Evolutionary conservation across 64 coral and sea anemone species (phyloP), one percentile per base, ranked within the genome.

Genomic region (Stylophora pistillata): DNA sequence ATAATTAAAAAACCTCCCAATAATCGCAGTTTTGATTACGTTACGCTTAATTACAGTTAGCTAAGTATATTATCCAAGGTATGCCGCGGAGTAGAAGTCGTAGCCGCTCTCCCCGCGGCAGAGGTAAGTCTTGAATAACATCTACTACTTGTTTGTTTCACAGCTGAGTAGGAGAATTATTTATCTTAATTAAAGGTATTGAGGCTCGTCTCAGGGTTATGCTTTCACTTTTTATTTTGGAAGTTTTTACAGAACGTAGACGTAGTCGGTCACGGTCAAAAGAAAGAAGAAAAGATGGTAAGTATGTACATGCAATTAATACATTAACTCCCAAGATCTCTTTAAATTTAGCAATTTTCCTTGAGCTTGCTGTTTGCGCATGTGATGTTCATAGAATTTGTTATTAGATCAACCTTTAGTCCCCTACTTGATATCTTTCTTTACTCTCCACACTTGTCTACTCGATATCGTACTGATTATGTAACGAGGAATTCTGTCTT

Each of bases 31-130:
- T 33, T 32, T 30, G 29, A 23, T 6, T 69, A 23, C 20, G 37
- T 13, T 21, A 84, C 33, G 0, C 62, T 28, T 37, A 84, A 47
- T 47, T 84, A 34, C 27, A 18, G 13, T 33, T n/a, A 54, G 3
- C 27, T 68, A 68, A 13, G 10, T 27, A 37, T 27, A 18, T 2
- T 53, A 69, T 14, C 41, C 27, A 72, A 55, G 54, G 16, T 72
- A 90, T 90, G 89, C 55, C 78, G 26, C 82, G 78, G 64, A 90
- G 89, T 32, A 52, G 94, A 89, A 92, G 90, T 63, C 65, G 95
- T 79, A 98, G 95, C 56, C 95, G 91, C 65, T 98, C 95, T 33
- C 95, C 95, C 28, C 88, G 81, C 21, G 90, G 91, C 65, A 93
- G 91, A 93, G 91, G 93, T 94, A 81, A 86, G 85, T 62, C 29